A percentile compares a stretch with the other conserved stretches of the same genome.
phyloP scores from a whole-genome alignment of 2,797 vertebrate genomes.

The Chelonia mydas region DNA sequence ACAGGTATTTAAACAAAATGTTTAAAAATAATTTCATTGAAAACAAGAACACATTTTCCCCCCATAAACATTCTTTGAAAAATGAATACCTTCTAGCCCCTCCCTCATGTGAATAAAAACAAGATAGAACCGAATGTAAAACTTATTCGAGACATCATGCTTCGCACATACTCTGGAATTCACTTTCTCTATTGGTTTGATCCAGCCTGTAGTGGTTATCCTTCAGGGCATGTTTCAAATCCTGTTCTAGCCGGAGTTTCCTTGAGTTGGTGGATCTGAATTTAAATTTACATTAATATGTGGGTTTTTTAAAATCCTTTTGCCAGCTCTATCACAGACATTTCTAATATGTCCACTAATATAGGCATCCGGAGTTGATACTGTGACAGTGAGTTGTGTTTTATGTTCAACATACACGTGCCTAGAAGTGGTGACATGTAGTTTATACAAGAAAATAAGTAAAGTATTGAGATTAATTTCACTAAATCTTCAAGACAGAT shows the following conservation, averaged over 20 bases:
- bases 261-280: neutral
- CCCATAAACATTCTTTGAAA: neutral
- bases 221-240: neutral
- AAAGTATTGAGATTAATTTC: neutral
- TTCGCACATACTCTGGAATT: neutral
- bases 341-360: neutral
- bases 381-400: rapidly evolving
- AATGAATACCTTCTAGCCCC: neutral
- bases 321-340: neutral
- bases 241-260: neutral
- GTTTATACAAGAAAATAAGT: neutral
- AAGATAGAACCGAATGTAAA: neutral
- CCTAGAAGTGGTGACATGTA: neutral
- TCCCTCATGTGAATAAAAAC: neutral
- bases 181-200: neutral
- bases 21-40: neutral
- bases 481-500: neutral
- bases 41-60: neutral
- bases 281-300: neutral
- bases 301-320: neutral
- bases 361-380: neutral
- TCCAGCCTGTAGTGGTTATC: neutral
- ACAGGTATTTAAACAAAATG: neutral
- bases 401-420: neutral
- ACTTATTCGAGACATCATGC: neutral